A percentile compares a stretch with the other conserved stretches of the same genome.
Evolutionary conservation across 2,797 vertebrate genomes (phyloP).

Genomic region (Enteromius viviparus): DNA sequence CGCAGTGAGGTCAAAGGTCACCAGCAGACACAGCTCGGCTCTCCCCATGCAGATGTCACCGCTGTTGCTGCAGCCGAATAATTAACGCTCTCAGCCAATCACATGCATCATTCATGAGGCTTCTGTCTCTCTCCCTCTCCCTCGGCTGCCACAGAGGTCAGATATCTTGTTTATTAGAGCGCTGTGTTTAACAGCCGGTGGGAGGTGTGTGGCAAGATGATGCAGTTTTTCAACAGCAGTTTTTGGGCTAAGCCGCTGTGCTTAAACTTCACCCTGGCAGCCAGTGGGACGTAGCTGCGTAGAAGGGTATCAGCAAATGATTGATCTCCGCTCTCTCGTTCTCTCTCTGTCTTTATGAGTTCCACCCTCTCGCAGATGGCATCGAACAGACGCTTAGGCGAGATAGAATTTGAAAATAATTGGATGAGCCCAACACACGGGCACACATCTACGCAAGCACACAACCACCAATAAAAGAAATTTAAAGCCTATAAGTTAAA

Average conservation of each 20-base stretch:
- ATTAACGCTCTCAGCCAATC: constrained; percentile 57
- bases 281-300: constrained; percentile 62
- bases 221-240: constrained; percentile 62
- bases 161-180: constrained; percentile 45
- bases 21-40: constrained; percentile 36
- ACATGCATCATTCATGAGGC: constrained; percentile 63
- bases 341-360: constrained; percentile 62
- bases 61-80: constrained; percentile 56
- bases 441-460: constrained; percentile 53
- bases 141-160: constrained; percentile 45
- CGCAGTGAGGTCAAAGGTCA: constrained; percentile 49
- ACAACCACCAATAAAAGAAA: constrained; percentile 50
- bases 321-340: constrained; percentile 9
- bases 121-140: constrained; percentile 21
- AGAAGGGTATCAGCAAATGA: constrained; percentile 49
- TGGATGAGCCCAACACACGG: constrained; percentile 65
- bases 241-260: constrained; percentile 26
- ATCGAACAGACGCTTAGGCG: constrained; percentile 72
- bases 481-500: constrained; percentile 57
- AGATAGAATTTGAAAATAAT: constrained; percentile 75
- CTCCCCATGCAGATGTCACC: constrained; percentile 59
- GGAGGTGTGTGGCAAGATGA: background rate
- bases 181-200: constrained; percentile 24
- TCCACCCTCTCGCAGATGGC: constrained; percentile 74
- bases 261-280: constrained; percentile 35